Evolutionary conservation across 2,113 vertebrate species (phyloP).

Genomic region (Thinocorus orbignyianus): DNA sequence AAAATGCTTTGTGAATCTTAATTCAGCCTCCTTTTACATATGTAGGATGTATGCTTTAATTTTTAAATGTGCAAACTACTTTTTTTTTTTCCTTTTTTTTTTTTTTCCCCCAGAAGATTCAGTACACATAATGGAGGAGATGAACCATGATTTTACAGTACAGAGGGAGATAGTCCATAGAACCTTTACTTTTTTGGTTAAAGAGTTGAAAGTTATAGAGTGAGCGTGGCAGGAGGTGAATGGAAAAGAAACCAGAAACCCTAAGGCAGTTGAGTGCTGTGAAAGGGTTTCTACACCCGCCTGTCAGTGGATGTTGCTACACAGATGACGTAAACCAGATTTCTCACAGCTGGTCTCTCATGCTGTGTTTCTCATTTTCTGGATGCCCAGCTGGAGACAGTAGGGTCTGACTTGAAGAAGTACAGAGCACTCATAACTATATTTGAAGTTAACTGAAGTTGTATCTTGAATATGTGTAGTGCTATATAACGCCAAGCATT

Average conservation of each 20-base stretch:
- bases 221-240: not conserved
- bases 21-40: not conserved
- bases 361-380: not conserved
- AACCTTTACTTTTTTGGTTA: not conserved
- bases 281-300: not conserved
- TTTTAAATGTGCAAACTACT: not conserved
- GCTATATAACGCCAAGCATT: not conserved
- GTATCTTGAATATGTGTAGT: not conserved
- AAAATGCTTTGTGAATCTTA: not conserved
- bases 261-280: fast-evolving
- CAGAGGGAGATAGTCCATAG: not conserved
- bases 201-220: not conserved
- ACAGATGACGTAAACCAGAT: not conserved
- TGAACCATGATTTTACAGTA: not conserved
- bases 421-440: not conserved
- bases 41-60: not conserved
- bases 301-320: not conserved
- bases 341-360: not conserved
- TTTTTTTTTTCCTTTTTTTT: no score
- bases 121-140: not conserved
- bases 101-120: not conserved
- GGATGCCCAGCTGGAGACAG: not conserved
- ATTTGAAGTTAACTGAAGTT: not conserved
- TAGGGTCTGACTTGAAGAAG: not conserved
- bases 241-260: not conserved